These are phyloP conservation scores for Dicranocentrus wangi DNA, from an alignment of 2,888 invertebrate genomes.

Conservation along the genomic window DNA sequence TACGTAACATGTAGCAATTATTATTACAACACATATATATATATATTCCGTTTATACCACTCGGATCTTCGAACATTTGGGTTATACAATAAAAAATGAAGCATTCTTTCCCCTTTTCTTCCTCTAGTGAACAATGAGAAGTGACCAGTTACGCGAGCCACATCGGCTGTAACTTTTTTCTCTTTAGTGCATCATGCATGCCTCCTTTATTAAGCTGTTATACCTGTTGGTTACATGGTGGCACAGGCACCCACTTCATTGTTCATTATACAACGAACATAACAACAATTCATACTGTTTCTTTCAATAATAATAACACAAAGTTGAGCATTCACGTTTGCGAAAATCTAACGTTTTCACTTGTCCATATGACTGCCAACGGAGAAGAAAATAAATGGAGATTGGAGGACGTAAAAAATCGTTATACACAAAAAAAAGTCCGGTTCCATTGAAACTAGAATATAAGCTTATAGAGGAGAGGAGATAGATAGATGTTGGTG, in stretches of 20 bases:
- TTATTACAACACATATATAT: not conserved
- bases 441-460: conserved; percentile 42
- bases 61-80: conserved; percentile 22
- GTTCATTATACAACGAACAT: conserved; percentile 13
- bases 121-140: conserved; percentile 2
- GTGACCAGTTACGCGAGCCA: conserved; percentile 33
- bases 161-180: not conserved
- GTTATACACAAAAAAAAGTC: conserved; percentile 37
- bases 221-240: conserved; percentile 36
- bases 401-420: conserved; percentile 9
- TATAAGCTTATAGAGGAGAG: not conserved
- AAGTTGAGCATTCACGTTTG: conserved; percentile 7
- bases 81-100: conserved; percentile 21
- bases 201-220: conserved; percentile 30
- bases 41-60: not conserved
- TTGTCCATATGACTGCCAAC: not conserved
- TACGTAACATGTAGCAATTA: conserved; percentile 5
- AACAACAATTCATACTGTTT: conserved; percentile 20
- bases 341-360: conserved; percentile 20
- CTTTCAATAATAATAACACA: conserved; percentile 19
- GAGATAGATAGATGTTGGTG: not conserved
- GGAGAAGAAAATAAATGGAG: not conserved
- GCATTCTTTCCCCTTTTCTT: not conserved
- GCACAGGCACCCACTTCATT: conserved; percentile 19
- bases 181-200: not conserved